Evolutionary conservation across 1,140 invertebrate species (phyloP).

Genomic region (Pararge aegeria): DNA sequence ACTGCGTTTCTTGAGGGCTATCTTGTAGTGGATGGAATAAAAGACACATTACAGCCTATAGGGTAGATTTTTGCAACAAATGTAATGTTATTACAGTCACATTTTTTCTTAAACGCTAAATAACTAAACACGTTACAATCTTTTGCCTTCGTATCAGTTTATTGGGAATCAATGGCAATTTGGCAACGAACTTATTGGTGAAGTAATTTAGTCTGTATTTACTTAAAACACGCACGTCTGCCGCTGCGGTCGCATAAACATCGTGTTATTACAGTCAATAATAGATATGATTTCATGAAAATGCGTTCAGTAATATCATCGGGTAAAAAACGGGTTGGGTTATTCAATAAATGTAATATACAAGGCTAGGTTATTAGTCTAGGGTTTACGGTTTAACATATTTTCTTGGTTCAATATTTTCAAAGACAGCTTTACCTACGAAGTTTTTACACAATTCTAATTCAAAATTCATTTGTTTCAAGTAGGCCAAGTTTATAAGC

Average conservation of each 20-base stretch:
- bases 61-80: too few relatives aligned
- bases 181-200: constrained; percentile 19
- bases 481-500: too few relatives aligned
- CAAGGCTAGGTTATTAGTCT: too few relatives aligned
- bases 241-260: constrained; percentile 26
- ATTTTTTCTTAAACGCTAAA: background rate
- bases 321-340: constrained; percentile 20
- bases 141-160: background rate
- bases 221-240: constrained; percentile 30
- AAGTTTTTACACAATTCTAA: too few relatives aligned
- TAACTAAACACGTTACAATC: background rate
- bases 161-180: constrained; percentile 26
- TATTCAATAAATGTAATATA: background rate
- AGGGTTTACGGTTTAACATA: too few relatives aligned
- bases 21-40: too few relatives aligned
- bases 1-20: too few relatives aligned
- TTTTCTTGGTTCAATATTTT: too few relatives aligned
- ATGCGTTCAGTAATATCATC: constrained; percentile 7
- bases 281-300: constrained; percentile 1
- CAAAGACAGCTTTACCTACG: too few relatives aligned
- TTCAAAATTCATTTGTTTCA: too few relatives aligned
- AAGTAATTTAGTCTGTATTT: constrained; percentile 29
- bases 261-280: background rate
- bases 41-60: too few relatives aligned
- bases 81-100: too few relatives aligned